Evolutionary conservation across 2,888 invertebrate species (phyloP).

Genomic region (Melanchra persicariae): DNA sequence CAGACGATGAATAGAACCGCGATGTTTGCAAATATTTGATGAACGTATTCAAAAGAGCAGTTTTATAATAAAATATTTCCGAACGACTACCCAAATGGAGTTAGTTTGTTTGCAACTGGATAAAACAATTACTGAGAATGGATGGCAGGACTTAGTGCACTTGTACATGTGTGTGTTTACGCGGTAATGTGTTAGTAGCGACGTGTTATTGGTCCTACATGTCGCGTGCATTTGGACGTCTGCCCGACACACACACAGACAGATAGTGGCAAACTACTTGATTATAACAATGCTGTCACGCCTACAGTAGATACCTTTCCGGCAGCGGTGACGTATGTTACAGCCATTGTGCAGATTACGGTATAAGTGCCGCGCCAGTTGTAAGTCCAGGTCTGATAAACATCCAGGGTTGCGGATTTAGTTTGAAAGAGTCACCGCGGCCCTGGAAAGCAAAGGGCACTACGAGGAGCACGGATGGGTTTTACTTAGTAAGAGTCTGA

Average conservation of each 20-base stretch:
- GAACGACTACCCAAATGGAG: conserved; percentile 23
- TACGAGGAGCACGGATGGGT: too few relatives aligned
- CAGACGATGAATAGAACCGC: conserved; percentile 7
- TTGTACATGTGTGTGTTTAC: conserved; percentile 28
- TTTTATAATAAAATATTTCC: conserved; percentile 16
- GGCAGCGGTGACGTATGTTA: not conserved
- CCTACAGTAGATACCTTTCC: too few relatives aligned
- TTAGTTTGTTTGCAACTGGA: conserved; percentile 15
- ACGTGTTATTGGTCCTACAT: conserved; percentile 32
- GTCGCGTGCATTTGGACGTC: conserved; percentile 32
- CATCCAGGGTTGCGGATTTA: too few relatives aligned
- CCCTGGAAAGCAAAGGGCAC: too few relatives aligned
- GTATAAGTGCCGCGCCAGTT: not conserved
- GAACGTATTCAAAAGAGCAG: conserved; percentile 41
- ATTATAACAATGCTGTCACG: conserved; percentile 8
- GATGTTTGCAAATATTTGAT: conserved; percentile 31
- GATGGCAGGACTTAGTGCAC: not conserved
- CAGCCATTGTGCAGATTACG: not conserved
- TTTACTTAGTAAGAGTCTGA: too few relatives aligned
- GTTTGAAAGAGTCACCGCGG: too few relatives aligned
- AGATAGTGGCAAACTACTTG: not conserved
- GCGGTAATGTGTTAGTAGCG: conserved; percentile 32
- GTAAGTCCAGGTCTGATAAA: not conserved
- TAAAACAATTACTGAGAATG: conserved; percentile 14
- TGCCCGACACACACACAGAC: conserved; percentile 19